These are phyloP conservation scores for Onychomys torridus DNA, from an alignment of 2,797 vertebrate genomes.

Conservation along the genomic window DNA sequence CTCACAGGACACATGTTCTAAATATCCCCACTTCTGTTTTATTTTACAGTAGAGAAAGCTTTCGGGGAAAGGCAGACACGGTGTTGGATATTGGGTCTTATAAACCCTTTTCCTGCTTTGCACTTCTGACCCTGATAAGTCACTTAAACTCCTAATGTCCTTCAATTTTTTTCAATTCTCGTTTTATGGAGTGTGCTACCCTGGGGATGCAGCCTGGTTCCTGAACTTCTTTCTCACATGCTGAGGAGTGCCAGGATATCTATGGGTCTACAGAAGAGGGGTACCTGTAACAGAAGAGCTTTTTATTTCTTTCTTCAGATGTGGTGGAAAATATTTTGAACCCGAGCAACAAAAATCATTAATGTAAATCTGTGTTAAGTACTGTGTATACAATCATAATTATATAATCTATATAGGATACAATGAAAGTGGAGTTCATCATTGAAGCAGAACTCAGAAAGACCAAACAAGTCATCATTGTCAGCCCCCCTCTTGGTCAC, in stretches of 20 bases:
- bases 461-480: background rate
- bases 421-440: background rate
- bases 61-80: constrained; percentile 34
- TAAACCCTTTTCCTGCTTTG: constrained; percentile 38
- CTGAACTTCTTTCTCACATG: background rate
- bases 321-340: background rate
- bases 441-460: background rate
- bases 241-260: background rate
- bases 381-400: background rate
- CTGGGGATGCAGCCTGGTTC: background rate
- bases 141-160: constrained; percentile 34
- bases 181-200: background rate
- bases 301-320: constrained; percentile 22
- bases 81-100: constrained; percentile 59
- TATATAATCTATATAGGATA: background rate
- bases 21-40: background rate
- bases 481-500: background rate
- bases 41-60: constrained; percentile 51
- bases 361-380: background rate
- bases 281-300: background rate
- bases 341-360: background rate
- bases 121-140: constrained; percentile 50
- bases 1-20: background rate
- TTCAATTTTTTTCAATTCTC: background rate
- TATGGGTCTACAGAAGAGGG: background rate